Percentiles rank a stretch among this genome's conserved stretches.
Evolutionary conservation across 2,797 vertebrate genomes (phyloP).

Genomic region (Halcyon smyrnensis): DNA sequence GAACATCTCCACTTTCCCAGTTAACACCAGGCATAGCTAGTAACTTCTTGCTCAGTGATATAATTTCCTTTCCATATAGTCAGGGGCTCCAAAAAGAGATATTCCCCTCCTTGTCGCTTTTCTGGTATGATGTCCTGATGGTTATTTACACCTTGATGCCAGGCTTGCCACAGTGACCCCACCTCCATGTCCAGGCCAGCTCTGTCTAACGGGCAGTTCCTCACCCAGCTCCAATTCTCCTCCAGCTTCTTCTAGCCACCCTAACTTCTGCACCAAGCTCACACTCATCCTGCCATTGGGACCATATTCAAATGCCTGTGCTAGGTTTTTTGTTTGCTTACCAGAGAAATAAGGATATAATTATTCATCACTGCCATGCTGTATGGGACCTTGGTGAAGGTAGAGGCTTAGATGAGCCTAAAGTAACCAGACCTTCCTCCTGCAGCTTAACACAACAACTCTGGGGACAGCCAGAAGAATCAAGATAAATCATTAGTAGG

Average conservation of each 20-base stretch:
- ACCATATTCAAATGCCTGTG: neutral
- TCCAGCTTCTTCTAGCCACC: neutral
- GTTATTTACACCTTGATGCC: neutral
- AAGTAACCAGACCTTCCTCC: neutral
- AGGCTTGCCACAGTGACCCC: neutral
- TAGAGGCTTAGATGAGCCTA: neutral
- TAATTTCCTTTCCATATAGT: neutral
- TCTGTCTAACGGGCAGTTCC: neutral
- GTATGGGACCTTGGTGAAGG: neutral
- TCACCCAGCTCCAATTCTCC: neutral
- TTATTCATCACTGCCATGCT: neutral
- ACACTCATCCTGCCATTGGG: rapidly evolving
- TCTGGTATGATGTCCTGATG: neutral
- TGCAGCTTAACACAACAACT: neutral
- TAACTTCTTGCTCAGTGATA: neutral
- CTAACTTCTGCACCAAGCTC: neutral
- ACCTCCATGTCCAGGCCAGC: neutral
- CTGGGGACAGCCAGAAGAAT: neutral
- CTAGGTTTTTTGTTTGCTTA: neutral
- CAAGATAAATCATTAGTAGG: neutral
- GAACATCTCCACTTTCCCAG: neutral
- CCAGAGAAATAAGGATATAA: neutral
- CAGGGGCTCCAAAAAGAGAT: neutral
- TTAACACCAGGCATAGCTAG: neutral
- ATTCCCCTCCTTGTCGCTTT: neutral